phyloP scores from a whole-genome alignment of 2,113 vertebrate genomes.

The Bujurquina vittata region DNA sequence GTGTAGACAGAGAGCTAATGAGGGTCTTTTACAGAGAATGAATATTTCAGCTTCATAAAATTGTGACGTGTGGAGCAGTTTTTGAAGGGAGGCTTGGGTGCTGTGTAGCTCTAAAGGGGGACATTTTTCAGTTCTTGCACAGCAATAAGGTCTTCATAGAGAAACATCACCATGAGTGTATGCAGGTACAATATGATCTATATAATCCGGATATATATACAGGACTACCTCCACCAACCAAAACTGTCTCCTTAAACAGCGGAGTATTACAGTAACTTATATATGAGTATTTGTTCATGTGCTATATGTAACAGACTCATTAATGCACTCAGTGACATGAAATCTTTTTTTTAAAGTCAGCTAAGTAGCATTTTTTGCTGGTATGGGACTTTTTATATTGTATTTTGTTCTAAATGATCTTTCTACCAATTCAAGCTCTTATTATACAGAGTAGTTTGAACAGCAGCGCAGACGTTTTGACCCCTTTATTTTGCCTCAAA shows the following conservation, averaged over 20 bases:
- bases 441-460: no score
- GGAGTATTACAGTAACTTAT: neutral
- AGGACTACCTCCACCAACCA: neutral
- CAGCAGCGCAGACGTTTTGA: no score
- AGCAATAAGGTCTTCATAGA: neutral
- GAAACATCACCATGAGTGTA: neutral
- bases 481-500: no score
- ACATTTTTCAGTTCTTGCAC: no score
- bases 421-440: no score
- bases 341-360: rapidly evolving
- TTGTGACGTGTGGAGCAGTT: neutral
- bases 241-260: neutral
- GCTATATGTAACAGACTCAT: neutral
- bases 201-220: neutral
- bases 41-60: neutral
- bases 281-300: neutral
- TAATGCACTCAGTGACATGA: neutral
- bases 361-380: no score
- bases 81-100: neutral
- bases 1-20: neutral
- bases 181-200: no score
- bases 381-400: no score
- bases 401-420: no score
- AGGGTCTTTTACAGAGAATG: neutral
- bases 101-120: no score